Percentiles rank a stretch among this genome's conserved stretches.
phyloP scores from a whole-genome alignment of 2,888 invertebrate genomes.

The Coleophora deauratella region DNA sequence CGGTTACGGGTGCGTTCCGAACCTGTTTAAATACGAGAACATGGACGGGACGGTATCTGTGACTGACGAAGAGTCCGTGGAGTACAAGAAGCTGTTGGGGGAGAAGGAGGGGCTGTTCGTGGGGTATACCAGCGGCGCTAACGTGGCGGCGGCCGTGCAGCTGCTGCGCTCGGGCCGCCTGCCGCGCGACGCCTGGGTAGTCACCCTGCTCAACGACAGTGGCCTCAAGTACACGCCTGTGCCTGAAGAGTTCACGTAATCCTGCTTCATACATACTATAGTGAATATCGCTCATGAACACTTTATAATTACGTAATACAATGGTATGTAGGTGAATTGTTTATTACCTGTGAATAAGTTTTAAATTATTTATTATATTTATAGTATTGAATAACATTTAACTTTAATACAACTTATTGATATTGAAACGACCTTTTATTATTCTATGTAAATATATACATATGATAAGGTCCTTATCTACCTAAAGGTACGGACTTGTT shows the following conservation, averaged over 20 bases:
- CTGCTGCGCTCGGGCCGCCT: conserved; percentile 49
- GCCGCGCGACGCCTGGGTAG: conserved; percentile 55
- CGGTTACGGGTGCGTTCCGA: conserved; percentile 57
- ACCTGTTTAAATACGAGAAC: conserved; percentile 48
- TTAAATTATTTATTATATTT: no score
- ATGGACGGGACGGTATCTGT: conserved; percentile 56
- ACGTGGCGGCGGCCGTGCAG: conserved; percentile 58
- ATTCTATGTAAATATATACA: no score
- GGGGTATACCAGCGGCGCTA: conserved; percentile 62
- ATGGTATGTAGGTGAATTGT: no score
- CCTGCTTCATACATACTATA: no score
- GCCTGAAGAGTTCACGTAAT: conserved; percentile 29
- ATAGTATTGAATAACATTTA: no score
- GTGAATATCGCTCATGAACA: background rate
- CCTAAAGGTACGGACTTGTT: no score
- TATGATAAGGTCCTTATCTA: no score
- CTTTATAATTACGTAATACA: no score
- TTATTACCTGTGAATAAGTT: no score
- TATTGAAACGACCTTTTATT: no score
- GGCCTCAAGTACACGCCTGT: conserved; percentile 61
- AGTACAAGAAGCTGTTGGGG: conserved; percentile 49
- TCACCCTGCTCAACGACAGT: conserved; percentile 51
- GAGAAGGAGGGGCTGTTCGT: conserved; percentile 58
- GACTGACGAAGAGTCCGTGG: conserved; percentile 50
- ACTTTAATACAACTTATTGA: no score